phyloP scores from a whole-genome alignment of 2,797 vertebrate genomes.

The Microcaecilia unicolor region DNA sequence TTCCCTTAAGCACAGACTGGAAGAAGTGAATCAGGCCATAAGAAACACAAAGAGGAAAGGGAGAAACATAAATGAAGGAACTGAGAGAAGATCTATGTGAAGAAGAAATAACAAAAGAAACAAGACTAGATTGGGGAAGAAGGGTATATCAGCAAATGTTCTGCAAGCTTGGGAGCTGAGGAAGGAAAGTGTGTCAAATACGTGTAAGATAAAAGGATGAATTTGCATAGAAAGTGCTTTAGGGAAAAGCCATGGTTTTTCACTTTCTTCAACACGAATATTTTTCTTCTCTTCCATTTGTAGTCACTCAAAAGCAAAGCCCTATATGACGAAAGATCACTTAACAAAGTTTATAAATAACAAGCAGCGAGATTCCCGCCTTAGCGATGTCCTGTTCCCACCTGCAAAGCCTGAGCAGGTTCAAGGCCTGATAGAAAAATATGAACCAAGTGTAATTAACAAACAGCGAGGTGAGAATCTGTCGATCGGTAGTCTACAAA shows the following conservation, averaged over 20 bases:
- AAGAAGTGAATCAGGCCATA: too few species aligned
- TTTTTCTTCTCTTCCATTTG: slow-evolving; percentile 4
- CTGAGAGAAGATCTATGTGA: too few species aligned
- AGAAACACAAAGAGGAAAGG: too few species aligned
- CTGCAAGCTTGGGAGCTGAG: too few species aligned
- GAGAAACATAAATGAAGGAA: too few species aligned
- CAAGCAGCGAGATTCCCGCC: slow-evolving; percentile 85
- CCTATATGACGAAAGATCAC: slow-evolving; percentile 92
- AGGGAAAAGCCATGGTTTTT: neutral
- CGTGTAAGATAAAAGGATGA: too few species aligned
- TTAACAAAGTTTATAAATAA: slow-evolving; percentile 90
- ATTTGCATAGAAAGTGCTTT: neutral
- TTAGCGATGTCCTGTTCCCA: slow-evolving; percentile 85
- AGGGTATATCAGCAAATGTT: too few species aligned
- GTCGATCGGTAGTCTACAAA: too few species aligned
- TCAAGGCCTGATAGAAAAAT: slow-evolving; percentile 88
- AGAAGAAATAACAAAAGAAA: too few species aligned
- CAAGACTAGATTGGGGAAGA: neutral
- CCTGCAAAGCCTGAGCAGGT: slow-evolving; percentile 79
- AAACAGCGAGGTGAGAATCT: slow-evolving; percentile 75
- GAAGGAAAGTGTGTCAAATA: too few species aligned
- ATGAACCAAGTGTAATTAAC: slow-evolving; percentile 73
- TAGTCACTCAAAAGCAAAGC: slow-evolving; percentile 83
- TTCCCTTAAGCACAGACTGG: neutral
- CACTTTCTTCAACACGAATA: neutral